Evolutionary conservation across 2,113 vertebrate species (phyloP).

Genomic region (Brachypteracias leptosomus): DNA sequence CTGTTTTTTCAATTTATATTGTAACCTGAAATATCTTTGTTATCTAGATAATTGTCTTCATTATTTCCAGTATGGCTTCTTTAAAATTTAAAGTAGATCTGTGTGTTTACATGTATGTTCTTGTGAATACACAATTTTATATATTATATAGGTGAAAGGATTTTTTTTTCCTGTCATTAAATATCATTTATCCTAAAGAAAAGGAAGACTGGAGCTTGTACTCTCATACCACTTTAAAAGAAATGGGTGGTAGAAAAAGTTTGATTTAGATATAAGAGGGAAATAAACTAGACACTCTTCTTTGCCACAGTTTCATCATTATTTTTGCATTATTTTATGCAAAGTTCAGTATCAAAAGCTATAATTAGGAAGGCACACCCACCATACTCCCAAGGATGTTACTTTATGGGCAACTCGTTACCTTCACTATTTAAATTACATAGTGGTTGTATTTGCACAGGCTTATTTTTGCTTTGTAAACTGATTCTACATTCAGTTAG

Average conservation of each 20-base stretch:
- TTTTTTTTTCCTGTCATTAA: not conserved
- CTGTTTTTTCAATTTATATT: not conserved
- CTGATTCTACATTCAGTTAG: not conserved
- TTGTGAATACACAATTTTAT: not conserved
- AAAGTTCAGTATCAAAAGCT: not conserved
- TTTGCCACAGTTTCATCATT: not conserved
- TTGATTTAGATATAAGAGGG: not conserved
- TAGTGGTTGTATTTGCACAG: not conserved
- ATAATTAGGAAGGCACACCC: not conserved
- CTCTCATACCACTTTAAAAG: not conserved
- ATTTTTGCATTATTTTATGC: not conserved
- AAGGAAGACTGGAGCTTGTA: not conserved
- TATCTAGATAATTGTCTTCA: not conserved
- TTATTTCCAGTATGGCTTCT: not conserved
- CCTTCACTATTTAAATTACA: not conserved
- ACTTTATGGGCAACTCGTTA: not conserved
- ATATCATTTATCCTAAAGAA: not conserved
- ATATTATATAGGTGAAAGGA: not conserved
- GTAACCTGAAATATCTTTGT: not conserved
- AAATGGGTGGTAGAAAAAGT: accelerated
- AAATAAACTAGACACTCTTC: not conserved
- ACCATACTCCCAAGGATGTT: not conserved
- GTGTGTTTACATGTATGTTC: not conserved
- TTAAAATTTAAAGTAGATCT: not conserved
- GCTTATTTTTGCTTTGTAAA: not conserved